Conservation (phyloP, 2,113 vertebrate species). For the Leiothrix lutea region DNA sequence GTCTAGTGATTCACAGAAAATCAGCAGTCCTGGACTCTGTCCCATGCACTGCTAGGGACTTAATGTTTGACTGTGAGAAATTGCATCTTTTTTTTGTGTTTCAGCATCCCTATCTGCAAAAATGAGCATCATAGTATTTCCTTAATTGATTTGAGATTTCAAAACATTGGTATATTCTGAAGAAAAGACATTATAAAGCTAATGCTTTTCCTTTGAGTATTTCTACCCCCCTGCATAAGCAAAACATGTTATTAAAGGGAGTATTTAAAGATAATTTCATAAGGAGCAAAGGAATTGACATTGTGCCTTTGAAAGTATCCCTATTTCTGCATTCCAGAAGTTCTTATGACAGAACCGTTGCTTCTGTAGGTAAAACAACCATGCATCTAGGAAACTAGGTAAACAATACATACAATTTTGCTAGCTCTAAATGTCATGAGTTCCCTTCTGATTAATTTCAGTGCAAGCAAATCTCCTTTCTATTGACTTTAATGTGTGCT, state of each 20-base stretch:
- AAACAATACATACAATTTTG: not conserved
- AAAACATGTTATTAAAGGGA: not conserved
- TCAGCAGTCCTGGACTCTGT: not conserved
- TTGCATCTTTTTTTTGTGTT: not conserved
- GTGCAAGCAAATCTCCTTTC: not conserved
- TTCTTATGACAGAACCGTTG: not conserved
- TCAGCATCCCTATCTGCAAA: not conserved
- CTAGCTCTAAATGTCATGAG: not conserved
- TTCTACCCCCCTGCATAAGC: not conserved
- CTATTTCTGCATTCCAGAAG: not conserved
- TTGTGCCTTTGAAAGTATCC: not conserved
- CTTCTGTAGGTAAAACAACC: not conserved
- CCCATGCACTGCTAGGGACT: not conserved
- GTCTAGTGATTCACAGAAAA: not conserved
- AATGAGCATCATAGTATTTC: not conserved
- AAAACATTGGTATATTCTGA: not conserved
- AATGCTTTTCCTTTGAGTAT: not conserved
- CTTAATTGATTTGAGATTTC: not conserved
- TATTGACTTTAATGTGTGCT: not conserved
- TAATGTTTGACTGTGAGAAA: not conserved
- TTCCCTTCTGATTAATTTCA: conserved; percentile 12
- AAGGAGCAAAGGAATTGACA: not conserved
- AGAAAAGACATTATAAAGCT: not conserved
- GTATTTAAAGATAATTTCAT: not conserved
- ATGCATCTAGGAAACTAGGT: not conserved